Evolutionary conservation across 2,113 vertebrate genomes (phyloP).

Genomic region (Oncorhynchus masou): DNA sequence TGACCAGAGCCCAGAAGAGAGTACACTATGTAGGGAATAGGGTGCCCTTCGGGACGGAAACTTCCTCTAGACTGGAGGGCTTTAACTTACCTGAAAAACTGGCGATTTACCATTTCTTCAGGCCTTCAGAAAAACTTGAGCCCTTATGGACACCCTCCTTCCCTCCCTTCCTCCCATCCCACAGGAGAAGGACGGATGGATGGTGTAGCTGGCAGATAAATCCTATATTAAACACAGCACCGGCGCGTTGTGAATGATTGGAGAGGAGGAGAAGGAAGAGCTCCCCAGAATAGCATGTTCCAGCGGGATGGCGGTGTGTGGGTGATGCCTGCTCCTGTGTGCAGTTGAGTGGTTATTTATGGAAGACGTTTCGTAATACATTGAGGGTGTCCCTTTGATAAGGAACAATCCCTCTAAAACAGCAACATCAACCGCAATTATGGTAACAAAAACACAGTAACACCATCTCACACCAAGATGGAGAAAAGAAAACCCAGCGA

Average conservation of each 20-base stretch:
- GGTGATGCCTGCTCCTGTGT: conserved; percentile 31
- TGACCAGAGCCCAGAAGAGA: conserved; percentile 6
- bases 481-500: not conserved
- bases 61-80: not conserved
- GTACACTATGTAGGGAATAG: conserved; percentile 33
- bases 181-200: not conserved
- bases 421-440: not conserved
- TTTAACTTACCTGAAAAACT: not conserved
- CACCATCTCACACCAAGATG: not conserved
- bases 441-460: not conserved
- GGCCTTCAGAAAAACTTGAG: conserved; percentile 3
- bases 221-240: conserved; percentile 12
- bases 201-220: conserved; percentile 4
- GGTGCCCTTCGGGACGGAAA: not conserved
- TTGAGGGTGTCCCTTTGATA: conserved; percentile 30
- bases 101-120: not conserved
- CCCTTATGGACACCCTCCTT: not conserved
- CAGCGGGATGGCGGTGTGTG: conserved; percentile 22
- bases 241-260: conserved; percentile 18
- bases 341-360: conserved; percentile 36
- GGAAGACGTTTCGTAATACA: conserved; percentile 32
- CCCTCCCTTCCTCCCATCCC: not conserved
- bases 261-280: conserved; percentile 25
- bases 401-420: conserved; percentile 13
- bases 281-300: conserved; percentile 41